These are phyloP conservation scores for Acleris sparsana DNA, from an alignment of 2,888 invertebrate species.

Conservation along the genomic window DNA sequence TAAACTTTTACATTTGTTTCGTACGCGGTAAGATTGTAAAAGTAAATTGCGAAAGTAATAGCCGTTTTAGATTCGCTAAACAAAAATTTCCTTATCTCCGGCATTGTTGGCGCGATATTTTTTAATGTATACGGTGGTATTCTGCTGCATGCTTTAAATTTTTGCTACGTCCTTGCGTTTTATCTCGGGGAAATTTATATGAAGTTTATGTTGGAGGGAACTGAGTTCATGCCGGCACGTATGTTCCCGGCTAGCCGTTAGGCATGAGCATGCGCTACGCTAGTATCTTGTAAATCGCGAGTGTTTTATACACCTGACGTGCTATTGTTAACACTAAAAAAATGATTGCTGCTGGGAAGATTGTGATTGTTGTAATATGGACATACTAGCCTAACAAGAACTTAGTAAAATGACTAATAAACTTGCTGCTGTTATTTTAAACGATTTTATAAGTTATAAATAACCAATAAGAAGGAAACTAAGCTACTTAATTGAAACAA, in stretches of 20 bases:
- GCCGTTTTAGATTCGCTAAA: constrained; percentile 26
- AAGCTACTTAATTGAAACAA: no score
- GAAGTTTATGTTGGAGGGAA: constrained; percentile 11
- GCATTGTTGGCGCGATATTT: constrained; percentile 24
- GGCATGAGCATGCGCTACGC: constrained; percentile 3
- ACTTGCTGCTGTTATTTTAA: background rate
- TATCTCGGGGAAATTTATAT: constrained; percentile 26
- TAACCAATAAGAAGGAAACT: no score
- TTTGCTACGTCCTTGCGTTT: constrained; percentile 16
- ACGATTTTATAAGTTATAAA: no score
- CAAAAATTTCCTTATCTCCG: constrained; percentile 31
- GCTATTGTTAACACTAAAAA: background rate
- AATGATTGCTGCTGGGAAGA: no score
- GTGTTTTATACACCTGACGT: constrained; percentile 14
- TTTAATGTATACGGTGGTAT: constrained; percentile 12
- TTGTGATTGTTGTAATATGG: no score
- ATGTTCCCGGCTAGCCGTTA: constrained; percentile 13
- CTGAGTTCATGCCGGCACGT: constrained; percentile 6
- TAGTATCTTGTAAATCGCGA: constrained; percentile 2
- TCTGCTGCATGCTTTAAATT: constrained; percentile 13
- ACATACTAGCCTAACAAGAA: no score
- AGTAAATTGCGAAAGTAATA: constrained; percentile 56
- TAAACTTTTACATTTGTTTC: constrained; percentile 73
- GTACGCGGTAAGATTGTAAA: constrained; percentile 64
- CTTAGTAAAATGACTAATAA: background rate